Conservation (phyloP, 2,797 vertebrate genomes). For the Hoplostethus atlanticus region DNA sequence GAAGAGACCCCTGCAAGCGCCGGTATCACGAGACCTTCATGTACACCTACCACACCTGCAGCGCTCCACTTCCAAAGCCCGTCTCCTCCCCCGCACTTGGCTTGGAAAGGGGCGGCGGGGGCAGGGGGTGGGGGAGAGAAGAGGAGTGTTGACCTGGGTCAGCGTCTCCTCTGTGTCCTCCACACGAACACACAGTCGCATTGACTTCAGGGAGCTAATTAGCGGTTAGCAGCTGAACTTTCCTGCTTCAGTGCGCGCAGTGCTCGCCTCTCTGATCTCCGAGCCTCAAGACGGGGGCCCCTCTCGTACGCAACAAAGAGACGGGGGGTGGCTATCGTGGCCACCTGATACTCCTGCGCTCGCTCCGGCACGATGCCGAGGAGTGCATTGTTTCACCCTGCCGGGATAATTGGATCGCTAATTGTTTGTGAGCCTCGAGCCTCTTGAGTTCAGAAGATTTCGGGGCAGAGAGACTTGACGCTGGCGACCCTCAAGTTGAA, state of each 20-base stretch:
- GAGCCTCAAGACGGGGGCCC: slow-evolving; percentile 48
- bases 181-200: slow-evolving; percentile 49
- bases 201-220: slow-evolving; percentile 74
- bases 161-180: slow-evolving; percentile 45
- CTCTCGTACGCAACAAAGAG: slow-evolving; percentile 52
- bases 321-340: slow-evolving; percentile 1
- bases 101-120: too few species aligned
- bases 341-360: slow-evolving; percentile 23
- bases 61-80: slow-evolving; percentile 14
- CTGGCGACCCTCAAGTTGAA: not conserved
- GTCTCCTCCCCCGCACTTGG: slow-evolving; percentile 15
- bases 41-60: slow-evolving; percentile 16
- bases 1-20: too few species aligned
- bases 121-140: not conserved
- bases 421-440: slow-evolving; percentile 62
- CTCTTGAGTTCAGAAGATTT: slow-evolving; percentile 28
- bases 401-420: slow-evolving; percentile 70
- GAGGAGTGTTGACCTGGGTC: slow-evolving; percentile 51
- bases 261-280: slow-evolving; percentile 58
- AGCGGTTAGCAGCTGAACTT: slow-evolving; percentile 64
- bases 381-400: slow-evolving; percentile 43
- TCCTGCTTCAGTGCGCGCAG: slow-evolving; percentile 17
- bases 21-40: not conserved
- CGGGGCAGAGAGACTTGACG: not conserved
- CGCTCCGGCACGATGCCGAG: slow-evolving; percentile 47